Evolutionary conservation across 1,140 invertebrate species (phyloP), one percentile per base, ranked within the genome.

Genomic region (Centruroides sculpturatus): DNA sequence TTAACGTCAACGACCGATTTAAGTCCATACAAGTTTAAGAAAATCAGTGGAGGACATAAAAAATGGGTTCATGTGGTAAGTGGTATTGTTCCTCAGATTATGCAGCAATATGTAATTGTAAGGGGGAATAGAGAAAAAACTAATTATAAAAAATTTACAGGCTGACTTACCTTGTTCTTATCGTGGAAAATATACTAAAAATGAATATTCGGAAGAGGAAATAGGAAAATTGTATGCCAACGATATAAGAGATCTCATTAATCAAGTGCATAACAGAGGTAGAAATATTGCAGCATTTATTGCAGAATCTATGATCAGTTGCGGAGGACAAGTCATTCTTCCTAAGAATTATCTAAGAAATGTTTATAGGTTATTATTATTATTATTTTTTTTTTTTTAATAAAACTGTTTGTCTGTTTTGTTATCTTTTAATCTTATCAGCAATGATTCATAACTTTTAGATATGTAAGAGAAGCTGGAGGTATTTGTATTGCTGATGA

Each of bases 401-500:
- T 41, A 8, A 41, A 41, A 41, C 41, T 6, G 41, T 47, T 7
- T 41, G 3, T 48, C 36, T 4, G 34, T 47, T 54, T 53, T 7
- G 36, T 4, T 52, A 34, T 7, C 47, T 57, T 13, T n/a, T 5
- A 3, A 59, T 47, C 11, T 3, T 41, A 41, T 41, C 41, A 8
- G 8, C 8, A 41, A 8, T 41, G 41, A 41, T 41, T 41, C 5
- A 41, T 8, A 53, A 64, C 66, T 81, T 83, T 51, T 61, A 76
- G 75, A 59, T 74, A 83, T 64, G 84, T 96, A 0, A 81, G 85
- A 52, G 81, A 82, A 57, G 84, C 86, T 59, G 94, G 94, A 56
- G 96, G 94, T 3, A 78, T 99, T 3, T 94, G 92, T 71, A 94
- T 99, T 62, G 92, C 93, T 41, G 96, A 99, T 74, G 96, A 99